Base-by-base conservation (phyloP, 2,888 invertebrate species). In the Scaptomyza tumidula region DNA sequence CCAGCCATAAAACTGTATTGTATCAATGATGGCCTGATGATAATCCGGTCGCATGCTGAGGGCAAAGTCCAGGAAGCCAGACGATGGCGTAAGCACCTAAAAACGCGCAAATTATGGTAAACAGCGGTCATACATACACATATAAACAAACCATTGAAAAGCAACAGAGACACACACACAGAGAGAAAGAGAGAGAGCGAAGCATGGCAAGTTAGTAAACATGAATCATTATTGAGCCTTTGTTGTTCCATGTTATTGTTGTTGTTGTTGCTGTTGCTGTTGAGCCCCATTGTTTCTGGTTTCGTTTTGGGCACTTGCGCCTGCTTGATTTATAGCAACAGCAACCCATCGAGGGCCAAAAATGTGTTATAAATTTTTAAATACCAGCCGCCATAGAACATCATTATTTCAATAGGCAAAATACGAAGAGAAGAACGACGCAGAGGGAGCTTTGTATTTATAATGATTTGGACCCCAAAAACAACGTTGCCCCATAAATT, bases 31-130 rank as follows among this genome's bases (percentile, higher is more conserved):
- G 62, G 99, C 98, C 89, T 96, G 96, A 92, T 98, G 97, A 93
- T 98, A 98, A 92, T 98, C 97, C 35, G 99, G 99, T 66, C 98
- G 94, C 96, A 99, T 96, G 92, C 97, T 97, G 88, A 98, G 96
- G 57, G 97, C 98, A 91, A 96, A 97, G 93, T 97, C 97, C 88
- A 97, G 94, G 85, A 96, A 95, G 24, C 97, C 97, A 3, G 97
- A 97, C 24, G 97, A 97, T 50, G 97, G 97, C 16, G 97, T 96
- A 73, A 96, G 94, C 46, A 97, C 97, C 96, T 96, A 92, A 65
- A 65, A 85, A 73, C 75, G 86, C 86, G 77, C 79, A 80, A 82
- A 86, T 89, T 87, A 89, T 89, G 89, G 77, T 75, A 88, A 87
- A 68, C 66, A 86, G 75, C 37, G 48, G 52, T 52, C 52, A 63